Conservation (phyloP, 1,140 invertebrate genomes). For the Papilio dardanus region DNA sequence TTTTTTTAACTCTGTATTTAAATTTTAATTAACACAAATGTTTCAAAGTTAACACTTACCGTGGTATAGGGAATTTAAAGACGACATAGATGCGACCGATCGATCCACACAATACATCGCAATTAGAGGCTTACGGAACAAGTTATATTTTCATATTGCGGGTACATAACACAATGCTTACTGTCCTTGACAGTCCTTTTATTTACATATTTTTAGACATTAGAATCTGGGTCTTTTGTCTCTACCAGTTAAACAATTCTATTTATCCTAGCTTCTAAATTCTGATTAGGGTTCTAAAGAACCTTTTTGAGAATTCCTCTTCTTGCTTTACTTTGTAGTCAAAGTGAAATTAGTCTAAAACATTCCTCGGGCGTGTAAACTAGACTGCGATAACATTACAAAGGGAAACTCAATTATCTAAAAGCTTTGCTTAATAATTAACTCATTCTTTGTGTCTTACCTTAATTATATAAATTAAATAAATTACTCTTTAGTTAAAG, state of each 20-base stretch:
- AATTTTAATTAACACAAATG: too few relatives aligned
- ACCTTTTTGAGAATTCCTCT: background rate
- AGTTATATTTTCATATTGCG: too few relatives aligned
- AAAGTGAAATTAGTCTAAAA: background rate
- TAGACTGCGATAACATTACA: constrained; percentile 14
- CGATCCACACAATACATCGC: too few relatives aligned
- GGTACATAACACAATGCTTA: background rate
- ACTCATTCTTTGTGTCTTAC: background rate
- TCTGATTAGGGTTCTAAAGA: background rate
- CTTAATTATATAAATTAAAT: background rate
- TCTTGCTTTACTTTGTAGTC: background rate
- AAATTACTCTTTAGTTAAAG: too few relatives aligned
- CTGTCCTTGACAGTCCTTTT: background rate
- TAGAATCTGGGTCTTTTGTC: background rate
- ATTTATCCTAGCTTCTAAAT: background rate
- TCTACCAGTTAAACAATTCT: background rate
- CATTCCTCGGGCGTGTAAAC: background rate
- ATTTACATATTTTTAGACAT: background rate
- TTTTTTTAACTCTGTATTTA: too few relatives aligned
- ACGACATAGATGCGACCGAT: too few relatives aligned
- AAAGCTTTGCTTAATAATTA: background rate
- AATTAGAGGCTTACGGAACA: too few relatives aligned
- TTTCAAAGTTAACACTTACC: too few relatives aligned
- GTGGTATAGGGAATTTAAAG: too few relatives aligned
- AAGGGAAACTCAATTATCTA: constrained; percentile 4